These are phyloP conservation scores for Nipponacmea schrenckii DNA, from an alignment of 2,888 invertebrate species.

Conservation along the genomic window DNA sequence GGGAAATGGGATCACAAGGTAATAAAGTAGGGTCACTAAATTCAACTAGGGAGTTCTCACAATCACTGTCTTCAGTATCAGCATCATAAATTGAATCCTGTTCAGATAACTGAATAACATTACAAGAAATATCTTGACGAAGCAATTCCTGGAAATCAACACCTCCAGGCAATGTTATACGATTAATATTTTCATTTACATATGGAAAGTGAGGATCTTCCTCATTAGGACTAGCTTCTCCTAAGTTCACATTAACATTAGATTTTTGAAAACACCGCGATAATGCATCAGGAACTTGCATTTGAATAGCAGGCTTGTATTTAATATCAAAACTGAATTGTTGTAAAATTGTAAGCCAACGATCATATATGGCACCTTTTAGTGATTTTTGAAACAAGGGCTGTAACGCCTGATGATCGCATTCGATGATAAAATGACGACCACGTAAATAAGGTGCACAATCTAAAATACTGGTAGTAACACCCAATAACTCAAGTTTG, in stretches of 20 bases:
- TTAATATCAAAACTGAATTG: conserved; percentile 9
- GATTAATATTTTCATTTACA: conserved; percentile 1
- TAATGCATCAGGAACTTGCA: conserved; percentile 10
- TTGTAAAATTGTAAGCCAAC: conserved; percentile 10
- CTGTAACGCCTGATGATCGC: conserved; percentile 19
- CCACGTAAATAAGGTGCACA: conserved; percentile 22
- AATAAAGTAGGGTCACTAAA: neutral
- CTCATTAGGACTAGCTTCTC: conserved; percentile 13
- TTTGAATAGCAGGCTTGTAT: conserved; percentile 10
- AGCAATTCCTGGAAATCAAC: neutral
- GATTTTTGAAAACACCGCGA: neutral
- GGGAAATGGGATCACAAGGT: too few species aligned
- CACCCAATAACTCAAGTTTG: conserved; percentile 18
- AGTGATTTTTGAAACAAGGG: conserved; percentile 20
- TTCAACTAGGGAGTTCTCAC: neutral
- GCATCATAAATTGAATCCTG: conserved; percentile 1
- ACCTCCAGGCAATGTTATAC: conserved; percentile 11
- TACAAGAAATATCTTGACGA: neutral
- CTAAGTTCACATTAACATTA: neutral
- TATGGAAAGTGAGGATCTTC: conserved; percentile 19
- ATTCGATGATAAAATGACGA: conserved; percentile 18
- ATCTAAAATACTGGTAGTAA: conserved; percentile 21
- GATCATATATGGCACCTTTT: conserved; percentile 22
- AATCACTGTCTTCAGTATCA: neutral
- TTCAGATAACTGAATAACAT: neutral